Conservation (phyloP, 2,113 vertebrate genomes). For the Toxotes chatareus region DNA sequence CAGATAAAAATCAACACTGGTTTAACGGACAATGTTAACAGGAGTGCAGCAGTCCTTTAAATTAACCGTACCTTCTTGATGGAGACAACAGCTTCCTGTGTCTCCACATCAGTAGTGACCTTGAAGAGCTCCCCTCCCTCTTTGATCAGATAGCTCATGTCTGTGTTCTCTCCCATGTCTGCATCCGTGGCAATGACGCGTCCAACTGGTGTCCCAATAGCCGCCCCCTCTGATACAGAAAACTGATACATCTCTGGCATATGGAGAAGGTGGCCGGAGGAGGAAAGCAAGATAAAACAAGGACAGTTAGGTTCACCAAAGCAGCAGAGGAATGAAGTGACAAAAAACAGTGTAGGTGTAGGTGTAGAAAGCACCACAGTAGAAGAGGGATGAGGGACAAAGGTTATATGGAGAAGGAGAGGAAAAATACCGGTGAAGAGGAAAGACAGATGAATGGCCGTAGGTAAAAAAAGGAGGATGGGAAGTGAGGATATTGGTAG, state of each 20-base stretch:
- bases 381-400: conserved; percentile 12
- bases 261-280: conserved; percentile 5
- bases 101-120: conserved; percentile 91
- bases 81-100: conserved; percentile 93
- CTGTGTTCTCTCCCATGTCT: conserved; percentile 96
- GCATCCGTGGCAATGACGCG: conserved; percentile 93
- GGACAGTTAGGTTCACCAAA: conserved; percentile 8
- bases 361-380: conserved; percentile 7
- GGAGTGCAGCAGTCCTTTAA: neutral
- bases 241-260: conserved; percentile 97
- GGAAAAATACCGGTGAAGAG: neutral
- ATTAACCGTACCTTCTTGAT: conserved; percentile 90
- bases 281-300: conserved; percentile 21
- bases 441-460: conserved; percentile 11
- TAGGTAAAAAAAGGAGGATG: conserved; percentile 22
- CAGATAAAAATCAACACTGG: neutral
- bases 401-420: neutral
- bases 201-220: conserved; percentile 90
- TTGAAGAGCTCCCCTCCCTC: conserved; percentile 90
- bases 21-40: neutral
- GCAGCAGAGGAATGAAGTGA: neutral
- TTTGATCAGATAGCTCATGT: conserved; percentile 96
- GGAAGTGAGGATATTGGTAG: neutral
- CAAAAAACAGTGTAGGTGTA: conserved; percentile 1
- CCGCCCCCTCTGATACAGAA: conserved; percentile 89